A percentile compares a stretch with the other conserved stretches of the same genome.
These are phyloP conservation scores for Saimiri boliviensis DNA, from an alignment of 2,113 vertebrate genomes.

Conservation along the genomic window DNA sequence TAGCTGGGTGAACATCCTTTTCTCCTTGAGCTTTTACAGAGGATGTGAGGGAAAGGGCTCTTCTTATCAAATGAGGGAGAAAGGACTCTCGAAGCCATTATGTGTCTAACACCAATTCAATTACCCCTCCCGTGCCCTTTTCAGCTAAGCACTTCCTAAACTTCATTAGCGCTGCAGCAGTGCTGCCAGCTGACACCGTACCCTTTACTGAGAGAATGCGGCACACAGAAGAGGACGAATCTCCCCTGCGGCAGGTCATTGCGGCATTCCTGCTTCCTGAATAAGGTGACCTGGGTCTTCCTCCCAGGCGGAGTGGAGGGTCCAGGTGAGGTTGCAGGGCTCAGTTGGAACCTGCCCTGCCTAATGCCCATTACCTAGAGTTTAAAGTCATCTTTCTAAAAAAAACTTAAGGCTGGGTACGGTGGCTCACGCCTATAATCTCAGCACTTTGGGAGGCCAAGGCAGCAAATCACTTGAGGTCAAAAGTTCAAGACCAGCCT, in stretches of 20 bases:
- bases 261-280: not conserved
- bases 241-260: fast-evolving
- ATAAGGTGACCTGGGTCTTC: not conserved
- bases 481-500: not conserved
- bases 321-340: not conserved
- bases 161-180: not conserved
- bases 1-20: slow-evolving; percentile 9
- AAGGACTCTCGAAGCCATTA: not conserved
- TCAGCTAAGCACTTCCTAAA: slow-evolving; percentile 7
- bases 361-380: not conserved
- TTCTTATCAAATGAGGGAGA: not conserved
- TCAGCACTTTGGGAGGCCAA: not conserved
- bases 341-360: not conserved
- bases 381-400: not conserved
- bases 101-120: not conserved
- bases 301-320: not conserved
- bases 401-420: not conserved
- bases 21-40: slow-evolving; percentile 37
- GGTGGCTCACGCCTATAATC: not conserved
- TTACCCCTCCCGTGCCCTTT: not conserved
- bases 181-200: not conserved
- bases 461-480: not conserved
- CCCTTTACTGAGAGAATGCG: not conserved
- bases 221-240: not conserved
- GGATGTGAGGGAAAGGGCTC: slow-evolving; percentile 36